Conservation (phyloP, 2,888 invertebrate species). For the Notodonta ziczac region DNA sequence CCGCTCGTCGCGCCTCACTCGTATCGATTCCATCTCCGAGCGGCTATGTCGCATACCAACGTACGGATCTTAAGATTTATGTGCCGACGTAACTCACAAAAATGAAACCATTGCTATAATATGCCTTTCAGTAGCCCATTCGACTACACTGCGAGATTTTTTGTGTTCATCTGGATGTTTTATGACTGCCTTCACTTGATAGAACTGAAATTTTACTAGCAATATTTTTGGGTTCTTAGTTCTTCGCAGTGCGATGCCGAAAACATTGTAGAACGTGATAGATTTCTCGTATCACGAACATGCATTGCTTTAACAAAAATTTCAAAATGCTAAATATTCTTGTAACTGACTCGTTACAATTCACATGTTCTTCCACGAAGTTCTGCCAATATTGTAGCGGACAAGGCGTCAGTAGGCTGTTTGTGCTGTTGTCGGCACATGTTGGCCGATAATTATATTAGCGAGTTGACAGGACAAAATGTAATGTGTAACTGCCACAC, state of each 20-base stretch:
- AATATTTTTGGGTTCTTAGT: too few relatives aligned
- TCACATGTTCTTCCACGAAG: not conserved
- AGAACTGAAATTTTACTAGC: too few relatives aligned
- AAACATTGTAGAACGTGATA: too few relatives aligned
- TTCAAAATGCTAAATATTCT: not conserved
- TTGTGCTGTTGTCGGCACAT: slow-evolving; percentile 31
- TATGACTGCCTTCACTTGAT: too few relatives aligned
- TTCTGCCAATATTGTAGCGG: not conserved
- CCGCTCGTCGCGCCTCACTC: slow-evolving; percentile 57
- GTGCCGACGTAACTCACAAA: slow-evolving; percentile 40
- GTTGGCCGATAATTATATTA: slow-evolving; percentile 42
- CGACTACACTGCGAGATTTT: not conserved
- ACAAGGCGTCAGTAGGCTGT: slow-evolving; percentile 4
- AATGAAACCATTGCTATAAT: slow-evolving; percentile 20
- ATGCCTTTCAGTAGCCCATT: not conserved
- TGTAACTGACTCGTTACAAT: not conserved
- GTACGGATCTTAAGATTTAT: slow-evolving; percentile 44
- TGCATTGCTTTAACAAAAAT: not conserved
- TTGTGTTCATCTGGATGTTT: too few relatives aligned
- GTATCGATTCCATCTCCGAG: slow-evolving; percentile 70
- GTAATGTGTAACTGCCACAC: slow-evolving; percentile 61
- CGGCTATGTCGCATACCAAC: slow-evolving; percentile 65
- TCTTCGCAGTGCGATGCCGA: too few relatives aligned
- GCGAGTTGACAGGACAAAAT: slow-evolving; percentile 57
- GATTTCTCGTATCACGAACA: too few relatives aligned